Conservation (phyloP, 2,113 vertebrate species). For the Neolamprologus kungweensis region DNA sequence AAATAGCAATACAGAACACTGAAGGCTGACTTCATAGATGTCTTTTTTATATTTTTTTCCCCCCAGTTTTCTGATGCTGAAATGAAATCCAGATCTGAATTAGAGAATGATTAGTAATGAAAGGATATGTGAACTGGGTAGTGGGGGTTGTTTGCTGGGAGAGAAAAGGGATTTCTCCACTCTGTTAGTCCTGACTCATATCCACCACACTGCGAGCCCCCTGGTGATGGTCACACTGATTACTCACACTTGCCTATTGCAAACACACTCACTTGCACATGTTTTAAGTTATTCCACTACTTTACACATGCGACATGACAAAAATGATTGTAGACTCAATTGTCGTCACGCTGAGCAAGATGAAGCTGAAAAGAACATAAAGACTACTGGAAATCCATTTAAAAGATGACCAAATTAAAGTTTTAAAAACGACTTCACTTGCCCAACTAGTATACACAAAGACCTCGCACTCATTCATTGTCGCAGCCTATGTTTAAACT, state of each 20-base stretch:
- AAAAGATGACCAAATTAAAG: neutral
- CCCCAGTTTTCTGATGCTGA: slow-evolving; percentile 45
- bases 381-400: neutral
- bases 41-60: slow-evolving; percentile 3
- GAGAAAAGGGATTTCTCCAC: slow-evolving; percentile 28
- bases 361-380: neutral
- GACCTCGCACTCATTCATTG: slow-evolving; percentile 26
- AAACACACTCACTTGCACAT: slow-evolving; percentile 37
- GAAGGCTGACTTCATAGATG: slow-evolving; percentile 54
- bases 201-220: slow-evolving; percentile 48
- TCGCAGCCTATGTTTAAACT: slow-evolving; percentile 41
- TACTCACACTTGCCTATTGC: slow-evolving; percentile 50
- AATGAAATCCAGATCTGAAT: slow-evolving; percentile 73
- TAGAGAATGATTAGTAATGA: slow-evolving; percentile 66
- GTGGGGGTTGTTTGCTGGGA: neutral
- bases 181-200: slow-evolving; percentile 53
- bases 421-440: neutral
- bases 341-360: neutral
- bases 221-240: slow-evolving; percentile 50
- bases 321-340: neutral
- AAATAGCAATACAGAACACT: slow-evolving; percentile 59
- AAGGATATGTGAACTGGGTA: slow-evolving; percentile 39
- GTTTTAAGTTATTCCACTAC: slow-evolving; percentile 29
- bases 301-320: slow-evolving; percentile 13
- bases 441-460: neutral